These are phyloP conservation scores for Idaea biselata DNA, from an alignment of 2,888 invertebrate genomes.

Conservation along the genomic window DNA sequence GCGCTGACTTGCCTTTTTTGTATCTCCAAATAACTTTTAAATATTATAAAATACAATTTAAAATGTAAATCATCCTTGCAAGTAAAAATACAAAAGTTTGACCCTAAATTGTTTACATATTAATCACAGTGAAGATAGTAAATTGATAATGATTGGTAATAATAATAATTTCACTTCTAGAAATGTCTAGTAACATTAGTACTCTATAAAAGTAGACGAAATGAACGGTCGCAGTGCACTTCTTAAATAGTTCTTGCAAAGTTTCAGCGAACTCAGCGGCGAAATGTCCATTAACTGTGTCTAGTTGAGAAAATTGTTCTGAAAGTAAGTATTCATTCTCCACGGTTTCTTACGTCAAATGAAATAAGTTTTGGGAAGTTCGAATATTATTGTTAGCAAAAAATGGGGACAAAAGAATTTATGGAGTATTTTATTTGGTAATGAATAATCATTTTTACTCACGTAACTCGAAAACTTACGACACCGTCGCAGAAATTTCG, in stretches of 20 bases:
- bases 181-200: neutral
- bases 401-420: slow-evolving; percentile 1
- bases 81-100: too few species aligned
- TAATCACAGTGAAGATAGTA: too few species aligned
- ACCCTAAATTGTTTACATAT: too few species aligned
- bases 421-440: neutral
- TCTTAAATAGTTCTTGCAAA: neutral
- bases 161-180: neutral
- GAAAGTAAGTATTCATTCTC: neutral
- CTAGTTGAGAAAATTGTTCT: neutral
- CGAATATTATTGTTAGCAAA: neutral
- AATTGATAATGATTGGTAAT: too few species aligned
- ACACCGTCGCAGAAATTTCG: neutral
- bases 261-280: neutral
- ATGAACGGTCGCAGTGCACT: neutral
- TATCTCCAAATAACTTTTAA: too few species aligned
- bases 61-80: too few species aligned
- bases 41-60: too few species aligned
- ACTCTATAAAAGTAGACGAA: neutral
- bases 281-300: neutral
- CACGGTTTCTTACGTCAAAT: neutral
- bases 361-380: neutral
- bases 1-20: too few species aligned
- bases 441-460: neutral
- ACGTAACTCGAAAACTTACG: neutral